These are phyloP conservation scores for Mesitornis unicolor DNA, from an alignment of 2,113 vertebrate species.

Conservation along the genomic window DNA sequence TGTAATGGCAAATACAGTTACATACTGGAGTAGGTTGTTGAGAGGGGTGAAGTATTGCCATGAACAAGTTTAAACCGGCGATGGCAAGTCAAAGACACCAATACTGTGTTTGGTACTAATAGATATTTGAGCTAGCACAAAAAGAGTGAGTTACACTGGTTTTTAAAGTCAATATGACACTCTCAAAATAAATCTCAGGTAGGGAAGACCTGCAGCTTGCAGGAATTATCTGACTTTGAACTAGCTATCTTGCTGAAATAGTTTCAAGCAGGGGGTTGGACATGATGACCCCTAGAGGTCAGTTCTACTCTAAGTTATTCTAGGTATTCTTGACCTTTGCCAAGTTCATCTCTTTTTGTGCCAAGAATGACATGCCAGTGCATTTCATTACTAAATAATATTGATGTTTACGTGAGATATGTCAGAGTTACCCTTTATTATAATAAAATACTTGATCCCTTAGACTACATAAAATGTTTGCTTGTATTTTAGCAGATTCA, in stretches of 20 bases:
- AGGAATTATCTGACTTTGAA: background rate
- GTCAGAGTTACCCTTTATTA: background rate
- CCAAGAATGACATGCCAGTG: background rate
- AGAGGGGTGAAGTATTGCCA: background rate
- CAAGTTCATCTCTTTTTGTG: background rate
- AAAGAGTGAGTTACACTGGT: background rate
- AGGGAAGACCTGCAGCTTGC: background rate
- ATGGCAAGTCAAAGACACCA: background rate
- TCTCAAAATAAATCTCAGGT: background rate
- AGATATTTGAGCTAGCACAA: background rate
- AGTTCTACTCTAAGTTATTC: background rate
- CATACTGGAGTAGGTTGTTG: background rate
- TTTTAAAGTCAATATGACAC: background rate
- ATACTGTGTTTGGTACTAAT: background rate
- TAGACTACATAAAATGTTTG: background rate
- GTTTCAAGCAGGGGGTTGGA: fast-evolving
- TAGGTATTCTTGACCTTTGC: background rate
- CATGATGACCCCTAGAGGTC: background rate
- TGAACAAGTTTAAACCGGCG: background rate
- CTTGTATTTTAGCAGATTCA: background rate
- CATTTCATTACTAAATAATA: background rate
- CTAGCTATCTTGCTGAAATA: background rate
- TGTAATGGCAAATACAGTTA: background rate
- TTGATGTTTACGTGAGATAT: background rate
- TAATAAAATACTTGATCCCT: background rate